Evolutionary conservation across 2,113 vertebrate species (phyloP), one percentile per base, ranked within the genome.

Genomic region (human (Homo sapiens)): DNA sequence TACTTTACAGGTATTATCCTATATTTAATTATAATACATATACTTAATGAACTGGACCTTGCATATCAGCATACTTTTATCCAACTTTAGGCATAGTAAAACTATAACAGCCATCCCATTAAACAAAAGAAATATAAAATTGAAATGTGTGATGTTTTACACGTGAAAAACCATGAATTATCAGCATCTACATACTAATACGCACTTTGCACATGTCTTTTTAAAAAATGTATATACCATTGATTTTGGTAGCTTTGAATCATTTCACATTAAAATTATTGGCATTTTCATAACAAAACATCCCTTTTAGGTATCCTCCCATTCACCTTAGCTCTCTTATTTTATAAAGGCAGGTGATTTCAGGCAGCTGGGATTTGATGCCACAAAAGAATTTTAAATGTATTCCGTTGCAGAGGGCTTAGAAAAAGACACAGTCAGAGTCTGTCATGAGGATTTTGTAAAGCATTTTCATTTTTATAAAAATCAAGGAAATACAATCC

Each of bases 331-430:
- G 30, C n/a, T 90, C 78, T 86, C 86, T 72, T 89, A 17, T 72
- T 94, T 43, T 90, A 35, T 61, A 90, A 95, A 76, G n/a, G 25
- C 90, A 95, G 81, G 72, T 93, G 88, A 38, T 43, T 97, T 96
- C 94, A 95, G 52, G 52, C 70, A 96, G 64, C 95, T 96, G 76
- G 90, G 52, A 96, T 94, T 94, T 64, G 80, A 92, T 55, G 38
- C 2, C 85, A 97, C 89, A 98, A 96, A 96, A 96, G 95, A 97
- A 95, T 98, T 95, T 90, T 38, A 95, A 97, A 97, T 96, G 57
- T 57, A 57, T 48, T 96, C 55, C 61, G 48, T 40, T 90, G 66
- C 88, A 92, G 83, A 93, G 22, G 17, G 55, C n/a, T 94, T 76
- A 70, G 52, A 87, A 84, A 93, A 97, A 96, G 68, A 92, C 52